These are phyloP conservation scores for Germaria angustata DNA, from an alignment of 2,888 invertebrate genomes.

Conservation along the genomic window DNA sequence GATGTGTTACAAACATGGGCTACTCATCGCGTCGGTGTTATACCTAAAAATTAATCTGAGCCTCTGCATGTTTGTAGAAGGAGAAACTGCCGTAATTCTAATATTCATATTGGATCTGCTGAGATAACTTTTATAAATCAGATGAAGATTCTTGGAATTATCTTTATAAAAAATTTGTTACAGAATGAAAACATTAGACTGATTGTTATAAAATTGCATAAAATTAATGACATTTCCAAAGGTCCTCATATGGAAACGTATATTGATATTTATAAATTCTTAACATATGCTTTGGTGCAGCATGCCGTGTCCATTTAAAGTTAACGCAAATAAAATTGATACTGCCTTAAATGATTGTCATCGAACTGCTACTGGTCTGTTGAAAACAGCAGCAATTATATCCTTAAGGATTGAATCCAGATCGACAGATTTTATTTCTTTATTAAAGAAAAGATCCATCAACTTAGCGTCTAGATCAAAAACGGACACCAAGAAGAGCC, in stretches of 20 bases:
- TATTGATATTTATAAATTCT: constrained; percentile 18
- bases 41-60: too few species aligned
- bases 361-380: constrained; percentile 58
- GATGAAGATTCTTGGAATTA: too few species aligned
- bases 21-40: too few species aligned
- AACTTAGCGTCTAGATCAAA: constrained; percentile 3
- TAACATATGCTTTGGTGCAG: too few species aligned
- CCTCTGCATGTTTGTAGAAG: too few species aligned
- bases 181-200: constrained; percentile 11
- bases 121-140: too few species aligned
- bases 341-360: constrained; percentile 67
- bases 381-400: constrained; percentile 25
- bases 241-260: constrained; percentile 50
- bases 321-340: constrained; percentile 23
- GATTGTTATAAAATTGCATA: background rate
- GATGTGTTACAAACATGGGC: too few species aligned
- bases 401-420: constrained; percentile 11
- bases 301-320: constrained; percentile 42
- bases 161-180: constrained; percentile 2
- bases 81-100: too few species aligned
- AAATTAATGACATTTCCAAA: constrained; percentile 38
- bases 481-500: background rate
- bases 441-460: background rate
- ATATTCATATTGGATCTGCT: too few species aligned
- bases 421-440: too few species aligned